Base-by-base conservation (phyloP, 2,888 invertebrate genomes). In the Drosophila sordidula region DNA sequence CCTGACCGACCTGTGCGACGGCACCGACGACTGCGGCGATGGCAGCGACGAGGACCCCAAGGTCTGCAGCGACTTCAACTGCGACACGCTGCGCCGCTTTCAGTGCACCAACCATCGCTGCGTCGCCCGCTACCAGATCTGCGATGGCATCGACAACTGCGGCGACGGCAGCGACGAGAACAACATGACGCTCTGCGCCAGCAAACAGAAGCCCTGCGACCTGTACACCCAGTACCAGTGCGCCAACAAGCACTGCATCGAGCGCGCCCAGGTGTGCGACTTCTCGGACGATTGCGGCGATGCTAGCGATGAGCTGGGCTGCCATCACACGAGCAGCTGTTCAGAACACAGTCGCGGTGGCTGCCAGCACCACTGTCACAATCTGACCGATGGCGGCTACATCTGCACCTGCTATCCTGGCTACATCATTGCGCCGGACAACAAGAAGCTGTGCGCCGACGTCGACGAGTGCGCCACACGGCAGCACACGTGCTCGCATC, bases 151-250 rank as follows among this genome's bases (percentile, higher is more conserved):
- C 16, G 97, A 98, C 92, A 97, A 98, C 92, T 99, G 98, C 92
- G 97, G 97, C 38, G 98, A 98, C 92, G 98, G 97, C 8, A 97
- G 97, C 0, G 99, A 99, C 92, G 98, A 99, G 92, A 98, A 98
- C 92, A 98, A 98, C 92, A 96, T 98, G 95, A 97, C 97, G 0
- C 93, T 97, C 58, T 98, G 98, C 90, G 95, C 96, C 1, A 93
- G 94, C n/a, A 95, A 95, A 70, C 94, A 95, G 52, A 95, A 95
- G 78, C 95, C 96, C 0, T 97, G 97, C 91, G 96, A 97, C 87
- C 94, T 95, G 0, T 94, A 94, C 78, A 93, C 95, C 6, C 97
- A 98, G 92, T 98, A 96, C 92, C 95, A 96, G 89, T 98, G 98
- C 92, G 96, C 97, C 58, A 98, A 97, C 92, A 95, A 95, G 67